phyloP scores from a whole-genome alignment of 2,113 vertebrate genomes.

The Charadrius vociferus region DNA sequence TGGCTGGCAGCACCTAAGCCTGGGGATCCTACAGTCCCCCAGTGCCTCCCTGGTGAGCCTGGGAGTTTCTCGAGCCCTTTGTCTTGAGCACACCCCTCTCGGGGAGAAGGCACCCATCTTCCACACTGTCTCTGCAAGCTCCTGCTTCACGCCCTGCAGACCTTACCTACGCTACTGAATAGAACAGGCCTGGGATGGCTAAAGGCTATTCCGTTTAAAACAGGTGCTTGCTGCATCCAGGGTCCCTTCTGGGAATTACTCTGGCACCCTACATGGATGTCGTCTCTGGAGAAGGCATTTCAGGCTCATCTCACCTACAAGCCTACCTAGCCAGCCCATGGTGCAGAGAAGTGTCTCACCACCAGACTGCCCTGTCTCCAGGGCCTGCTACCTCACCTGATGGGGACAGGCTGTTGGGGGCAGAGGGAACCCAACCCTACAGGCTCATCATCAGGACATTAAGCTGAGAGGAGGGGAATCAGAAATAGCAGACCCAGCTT shows the following conservation, averaged over 20 bases:
- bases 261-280: neutral
- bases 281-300: neutral
- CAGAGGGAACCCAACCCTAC: neutral
- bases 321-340: neutral
- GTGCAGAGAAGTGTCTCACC: neutral
- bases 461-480: neutral
- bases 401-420: accelerated
- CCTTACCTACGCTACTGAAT: neutral
- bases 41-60: neutral
- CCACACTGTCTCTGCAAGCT: neutral
- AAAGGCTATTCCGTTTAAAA: neutral
- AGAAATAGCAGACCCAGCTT: neutral
- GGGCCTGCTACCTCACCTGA: neutral
- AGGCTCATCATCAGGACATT: neutral
- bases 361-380: no score
- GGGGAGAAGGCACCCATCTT: neutral
- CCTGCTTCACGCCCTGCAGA: neutral
- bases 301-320: neutral
- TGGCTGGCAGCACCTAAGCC: neutral
- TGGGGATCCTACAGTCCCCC: neutral
- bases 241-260: neutral
- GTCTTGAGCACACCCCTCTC: neutral
- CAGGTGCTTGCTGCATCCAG: neutral
- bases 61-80: neutral
- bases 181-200: neutral